Base-by-base conservation (phyloP, 2,888 invertebrate species). In the Diloba caeruleocephala region DNA sequence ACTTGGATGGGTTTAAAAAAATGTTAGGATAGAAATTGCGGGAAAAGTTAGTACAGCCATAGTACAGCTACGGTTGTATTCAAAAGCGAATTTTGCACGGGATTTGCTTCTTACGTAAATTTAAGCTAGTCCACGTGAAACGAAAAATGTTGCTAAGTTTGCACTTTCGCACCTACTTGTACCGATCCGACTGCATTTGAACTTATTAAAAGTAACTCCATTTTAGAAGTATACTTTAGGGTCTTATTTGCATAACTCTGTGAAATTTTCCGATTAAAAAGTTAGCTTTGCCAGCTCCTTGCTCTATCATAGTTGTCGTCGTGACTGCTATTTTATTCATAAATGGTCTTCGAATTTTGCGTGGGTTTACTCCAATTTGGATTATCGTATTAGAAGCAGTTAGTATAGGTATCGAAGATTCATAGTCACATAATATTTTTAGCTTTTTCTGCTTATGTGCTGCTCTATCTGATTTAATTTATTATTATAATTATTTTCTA, bases 31-130 rank as follows among this genome's bases (percentile, higher is more conserved):
- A 26, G 26, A n/a, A 23, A 43, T 33, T 39, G 14, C 12, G 0
- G 4, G 12, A 3, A 5, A 28, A 37, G 17, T 14, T 48, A 36
- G 41, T 31, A 15, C 10, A 26, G 19, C 9, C 38, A 46, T 67
- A 61, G 68, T 39, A 52, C 9, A 1, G 13, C 26, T 41, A 55
- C 26, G 44, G 26, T 50, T 34, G 28, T 59, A 43, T 68, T 60
- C 38, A 46, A 26, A 56, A 44, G 48, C 53, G 65, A 76, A 79
- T 78, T 76, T 74, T 60, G 71, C 65, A 54, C 50, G 44, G 71
- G 76, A 83, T 84, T 82, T 81, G 57, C 74, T 74, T 71, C 69
- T 67, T 76, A 81, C 76, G 71, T 74, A 74, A 79, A 78, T 77
- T 69, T 13, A 36, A 71, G 54, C 59, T 51, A 71, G 64, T 69